Percentiles rank a stretch among this genome's conserved stretches.
Evolutionary conservation across 2,113 vertebrate genomes (phyloP).

Genomic region (Leuciscus idus): DNA sequence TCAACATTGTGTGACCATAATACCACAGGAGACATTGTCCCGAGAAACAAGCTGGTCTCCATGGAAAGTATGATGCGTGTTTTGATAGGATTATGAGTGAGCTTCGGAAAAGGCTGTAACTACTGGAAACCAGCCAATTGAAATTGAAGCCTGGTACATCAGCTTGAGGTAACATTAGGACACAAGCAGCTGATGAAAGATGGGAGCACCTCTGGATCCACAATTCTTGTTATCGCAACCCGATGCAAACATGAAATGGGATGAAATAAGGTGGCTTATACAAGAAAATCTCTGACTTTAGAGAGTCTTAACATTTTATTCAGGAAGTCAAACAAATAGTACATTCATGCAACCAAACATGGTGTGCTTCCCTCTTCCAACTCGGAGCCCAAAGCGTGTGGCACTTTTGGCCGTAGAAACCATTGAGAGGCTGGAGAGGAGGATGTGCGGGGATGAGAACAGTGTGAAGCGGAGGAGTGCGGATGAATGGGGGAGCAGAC

Average conservation of each 20-base stretch:
- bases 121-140: slow-evolving; percentile 50
- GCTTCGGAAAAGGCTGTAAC: slow-evolving; percentile 49
- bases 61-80: slow-evolving; percentile 61
- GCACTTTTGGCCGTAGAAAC: slow-evolving; percentile 32
- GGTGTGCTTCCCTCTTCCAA: slow-evolving; percentile 23
- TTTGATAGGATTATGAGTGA: slow-evolving; percentile 60
- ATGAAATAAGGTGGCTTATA: not conserved
- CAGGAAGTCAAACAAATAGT: slow-evolving; percentile 4
- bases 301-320: not conserved
- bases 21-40: slow-evolving; percentile 41
- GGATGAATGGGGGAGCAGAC: slow-evolving; percentile 57
- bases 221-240: slow-evolving; percentile 15
- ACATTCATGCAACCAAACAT: slow-evolving; percentile 13
- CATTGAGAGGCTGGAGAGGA: slow-evolving; percentile 31
- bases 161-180: slow-evolving; percentile 55
- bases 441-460: slow-evolving; percentile 37
- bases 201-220: slow-evolving; percentile 23
- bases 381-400: slow-evolving; percentile 15
- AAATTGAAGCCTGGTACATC: slow-evolving; percentile 52
- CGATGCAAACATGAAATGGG: slow-evolving; percentile 10
- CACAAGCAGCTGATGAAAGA: slow-evolving; percentile 32
- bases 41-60: slow-evolving; percentile 45
- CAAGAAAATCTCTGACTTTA: not conserved
- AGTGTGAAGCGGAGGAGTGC: slow-evolving; percentile 51
- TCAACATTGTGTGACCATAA: slow-evolving; percentile 47